phyloP scores from a whole-genome alignment of 2,888 invertebrate genomes.

The Dendrolimus pini region DNA sequence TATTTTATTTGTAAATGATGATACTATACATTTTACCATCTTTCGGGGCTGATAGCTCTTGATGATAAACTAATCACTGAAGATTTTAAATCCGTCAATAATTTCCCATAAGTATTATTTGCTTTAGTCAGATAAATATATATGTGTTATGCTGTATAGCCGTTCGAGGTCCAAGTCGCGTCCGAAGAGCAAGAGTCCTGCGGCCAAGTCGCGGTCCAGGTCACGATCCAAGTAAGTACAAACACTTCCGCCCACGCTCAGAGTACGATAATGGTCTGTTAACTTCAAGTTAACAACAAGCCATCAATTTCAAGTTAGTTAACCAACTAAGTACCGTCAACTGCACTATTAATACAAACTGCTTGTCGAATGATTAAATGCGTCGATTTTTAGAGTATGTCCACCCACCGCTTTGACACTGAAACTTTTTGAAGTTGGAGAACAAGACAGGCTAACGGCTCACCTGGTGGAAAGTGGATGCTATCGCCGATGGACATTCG shows the following conservation, averaged over 20 bases:
- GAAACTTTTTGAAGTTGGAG: no score
- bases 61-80: conserved; percentile 45
- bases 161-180: conserved; percentile 78
- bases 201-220: conserved; percentile 85
- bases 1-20: conserved; percentile 49
- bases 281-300: no score
- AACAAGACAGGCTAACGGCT: no score
- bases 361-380: no score
- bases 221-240: conserved; percentile 85
- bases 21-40: conserved; percentile 70
- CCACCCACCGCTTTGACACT: no score
- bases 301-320: no score
- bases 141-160: conserved; percentile 6
- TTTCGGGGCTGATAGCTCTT: conserved; percentile 76
- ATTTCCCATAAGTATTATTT: neutral
- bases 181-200: conserved; percentile 85
- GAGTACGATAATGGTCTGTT: no score
- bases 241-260: neutral
- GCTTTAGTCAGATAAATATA: neutral
- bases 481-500: no score
- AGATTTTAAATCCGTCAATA: neutral
- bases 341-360: no score
- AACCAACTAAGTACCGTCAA: no score
- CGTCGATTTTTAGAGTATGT: no score
- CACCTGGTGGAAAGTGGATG: no score